Percentiles rank a stretch among this genome's conserved stretches.
These are phyloP conservation scores for Platorchestia sp. DNA, from an alignment of 1,140 invertebrate genomes.

Conservation along the genomic window DNA sequence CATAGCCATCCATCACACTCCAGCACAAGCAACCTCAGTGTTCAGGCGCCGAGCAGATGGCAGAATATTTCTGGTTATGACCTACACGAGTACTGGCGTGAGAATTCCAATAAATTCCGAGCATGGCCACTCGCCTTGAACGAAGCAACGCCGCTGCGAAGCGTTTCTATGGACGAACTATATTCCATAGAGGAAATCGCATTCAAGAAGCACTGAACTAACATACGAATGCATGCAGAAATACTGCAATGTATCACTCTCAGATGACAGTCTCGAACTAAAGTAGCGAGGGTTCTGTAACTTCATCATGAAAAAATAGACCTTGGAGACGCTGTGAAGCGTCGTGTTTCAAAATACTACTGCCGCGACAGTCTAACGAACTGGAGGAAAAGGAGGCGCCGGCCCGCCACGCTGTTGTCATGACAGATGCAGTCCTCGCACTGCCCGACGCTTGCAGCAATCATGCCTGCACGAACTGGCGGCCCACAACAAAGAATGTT, in stretches of 20 bases:
- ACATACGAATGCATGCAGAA: not conserved
- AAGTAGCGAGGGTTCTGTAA: not conserved
- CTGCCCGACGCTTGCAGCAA: not conserved
- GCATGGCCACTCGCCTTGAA: not conserved
- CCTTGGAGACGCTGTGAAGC: not conserved
- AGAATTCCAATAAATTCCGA: not conserved
- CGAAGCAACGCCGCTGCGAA: not conserved
- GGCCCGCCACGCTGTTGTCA: not conserved
- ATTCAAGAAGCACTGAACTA: not conserved
- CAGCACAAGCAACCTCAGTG: not conserved
- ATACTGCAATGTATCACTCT: not conserved
- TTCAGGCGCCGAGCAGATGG: not conserved
- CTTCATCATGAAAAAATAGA: not conserved
- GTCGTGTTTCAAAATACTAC: not conserved
- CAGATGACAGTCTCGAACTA: not conserved
- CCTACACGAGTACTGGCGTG: not conserved
- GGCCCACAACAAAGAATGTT: not conserved
- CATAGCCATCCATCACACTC: not conserved
- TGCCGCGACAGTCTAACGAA: not conserved
- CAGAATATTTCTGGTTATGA: not conserved
- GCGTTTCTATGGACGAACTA: not conserved
- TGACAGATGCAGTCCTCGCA: not conserved
- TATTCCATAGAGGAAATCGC: not conserved
- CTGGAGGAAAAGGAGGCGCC: not conserved
- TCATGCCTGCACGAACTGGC: not conserved